phyloP scores from a whole-genome alignment of 2,888 invertebrate species.

The Hydropsyche betteni region DNA sequence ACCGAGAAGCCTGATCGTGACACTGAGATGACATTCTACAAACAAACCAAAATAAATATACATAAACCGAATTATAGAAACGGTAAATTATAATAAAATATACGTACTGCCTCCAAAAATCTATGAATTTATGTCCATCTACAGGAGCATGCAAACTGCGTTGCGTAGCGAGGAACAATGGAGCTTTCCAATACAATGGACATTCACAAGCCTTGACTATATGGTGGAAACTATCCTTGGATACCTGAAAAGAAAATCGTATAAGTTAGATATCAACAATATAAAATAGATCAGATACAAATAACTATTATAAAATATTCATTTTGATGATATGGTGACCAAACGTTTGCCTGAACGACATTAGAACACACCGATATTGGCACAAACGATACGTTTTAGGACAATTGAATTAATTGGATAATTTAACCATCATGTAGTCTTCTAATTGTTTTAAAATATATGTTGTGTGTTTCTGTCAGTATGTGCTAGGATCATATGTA shows the following conservation, averaged over 20 bases:
- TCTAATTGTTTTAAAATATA: no score
- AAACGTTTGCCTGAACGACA: no score
- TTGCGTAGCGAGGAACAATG: conserved; percentile 89
- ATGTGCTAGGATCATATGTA: no score
- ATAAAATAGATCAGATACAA: conserved; percentile 35
- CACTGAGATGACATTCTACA: conserved; percentile 81
- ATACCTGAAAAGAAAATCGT: conserved; percentile 59
- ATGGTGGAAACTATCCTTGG: conserved; percentile 72
- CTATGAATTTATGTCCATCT: conserved; percentile 84
- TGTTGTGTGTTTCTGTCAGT: no score
- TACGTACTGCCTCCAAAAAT: conserved; percentile 92
- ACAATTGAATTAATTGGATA: no score
- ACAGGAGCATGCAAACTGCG: conserved; percentile 76
- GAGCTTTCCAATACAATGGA: conserved; percentile 97
- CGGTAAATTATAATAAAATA: not conserved
- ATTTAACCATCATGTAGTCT: no score
- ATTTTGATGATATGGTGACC: conserved; percentile 50
- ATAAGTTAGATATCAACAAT: conserved; percentile 53
- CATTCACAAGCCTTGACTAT: conserved; percentile 87
- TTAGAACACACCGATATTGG: no score
- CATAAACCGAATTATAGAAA: not conserved
- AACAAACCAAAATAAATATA: conserved; percentile 49
- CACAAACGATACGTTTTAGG: no score
- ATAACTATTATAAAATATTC: conserved; percentile 53
- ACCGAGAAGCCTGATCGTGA: conserved; percentile 89